Evolutionary conservation across 1,140 invertebrate species (phyloP).

Genomic region (Liolophura sinensis): DNA sequence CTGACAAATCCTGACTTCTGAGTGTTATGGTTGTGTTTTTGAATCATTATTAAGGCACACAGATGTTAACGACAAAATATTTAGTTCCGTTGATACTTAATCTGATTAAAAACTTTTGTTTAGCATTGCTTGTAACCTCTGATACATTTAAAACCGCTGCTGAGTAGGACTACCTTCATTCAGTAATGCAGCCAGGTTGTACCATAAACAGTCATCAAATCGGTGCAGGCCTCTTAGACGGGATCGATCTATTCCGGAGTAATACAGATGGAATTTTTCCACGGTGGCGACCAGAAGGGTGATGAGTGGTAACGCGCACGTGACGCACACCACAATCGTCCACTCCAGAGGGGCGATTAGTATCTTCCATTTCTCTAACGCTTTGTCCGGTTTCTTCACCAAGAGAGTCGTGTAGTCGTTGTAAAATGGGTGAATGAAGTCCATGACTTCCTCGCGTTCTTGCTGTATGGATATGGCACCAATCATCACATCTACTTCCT

Average conservation of each 20-base stretch:
- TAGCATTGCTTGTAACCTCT: too few species aligned
- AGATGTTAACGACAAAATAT: too few species aligned
- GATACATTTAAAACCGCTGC: too few species aligned
- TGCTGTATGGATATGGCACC: constrained; percentile 22
- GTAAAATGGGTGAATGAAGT: constrained; percentile 73
- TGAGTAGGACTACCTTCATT: constrained; percentile 2
- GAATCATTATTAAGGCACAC: too few species aligned
- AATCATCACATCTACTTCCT: constrained; percentile 38
- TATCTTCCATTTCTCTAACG: constrained; percentile 28
- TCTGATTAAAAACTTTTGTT: not conserved
- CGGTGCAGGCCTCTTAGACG: not conserved
- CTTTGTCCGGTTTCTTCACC: constrained; percentile 28
- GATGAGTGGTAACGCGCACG: constrained; percentile 10
- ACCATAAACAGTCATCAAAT: constrained; percentile 5
- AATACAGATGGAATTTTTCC: constrained; percentile 30
- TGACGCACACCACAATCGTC: constrained; percentile 26
- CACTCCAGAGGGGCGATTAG: constrained; percentile 32
- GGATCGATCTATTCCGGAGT: constrained; percentile 6
- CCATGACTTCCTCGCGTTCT: constrained; percentile 29
- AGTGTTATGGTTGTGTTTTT: too few species aligned
- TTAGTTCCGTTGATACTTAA: too few species aligned
- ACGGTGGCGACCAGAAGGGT: constrained; percentile 17
- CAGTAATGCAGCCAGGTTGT: constrained; percentile 9
- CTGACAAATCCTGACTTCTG: too few species aligned
- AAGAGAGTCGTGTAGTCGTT: constrained; percentile 80